Percentiles rank a stretch among this genome's conserved stretches.
Evolutionary conservation across 2,113 vertebrate species (phyloP).

Genomic region (Amazona guildingii): DNA sequence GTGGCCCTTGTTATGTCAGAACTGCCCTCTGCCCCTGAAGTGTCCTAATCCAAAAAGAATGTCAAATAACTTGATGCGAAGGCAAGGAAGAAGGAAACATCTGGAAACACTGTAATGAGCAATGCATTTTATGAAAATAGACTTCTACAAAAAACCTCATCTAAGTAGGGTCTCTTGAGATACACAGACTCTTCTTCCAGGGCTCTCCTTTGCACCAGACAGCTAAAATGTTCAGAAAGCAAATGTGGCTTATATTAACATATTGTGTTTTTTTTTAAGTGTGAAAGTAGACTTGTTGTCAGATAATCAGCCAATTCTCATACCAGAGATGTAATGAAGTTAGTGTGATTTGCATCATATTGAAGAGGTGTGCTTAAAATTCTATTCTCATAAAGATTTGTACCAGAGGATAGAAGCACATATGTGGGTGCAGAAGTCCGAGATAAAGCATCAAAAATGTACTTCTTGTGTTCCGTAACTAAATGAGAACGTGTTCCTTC

Average conservation of each 20-base stretch:
- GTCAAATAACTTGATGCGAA: background rate
- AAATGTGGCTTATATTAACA: background rate
- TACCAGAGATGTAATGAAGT: background rate
- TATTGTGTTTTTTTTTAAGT: background rate
- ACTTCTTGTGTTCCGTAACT: background rate
- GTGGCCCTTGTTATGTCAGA: background rate
- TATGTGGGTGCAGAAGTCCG: background rate
- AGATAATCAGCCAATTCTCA: background rate
- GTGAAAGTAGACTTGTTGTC: background rate
- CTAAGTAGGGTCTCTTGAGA: background rate
- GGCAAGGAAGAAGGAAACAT: background rate
- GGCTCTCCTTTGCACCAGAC: background rate
- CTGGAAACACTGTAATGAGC: background rate
- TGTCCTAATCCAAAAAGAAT: background rate
- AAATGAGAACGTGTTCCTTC: background rate
- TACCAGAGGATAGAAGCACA: background rate
- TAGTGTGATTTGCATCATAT: background rate
- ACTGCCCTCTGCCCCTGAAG: background rate
- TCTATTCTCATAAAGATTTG: background rate
- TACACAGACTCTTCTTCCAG: background rate
- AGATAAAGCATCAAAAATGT: background rate
- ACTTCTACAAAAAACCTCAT: fast-evolving
- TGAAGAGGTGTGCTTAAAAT: background rate
- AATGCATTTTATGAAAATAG: background rate
- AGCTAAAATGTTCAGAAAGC: background rate